These are phyloP conservation scores for Poecilus cupreus DNA, from an alignment of 2,888 invertebrate species.

Conservation along the genomic window DNA sequence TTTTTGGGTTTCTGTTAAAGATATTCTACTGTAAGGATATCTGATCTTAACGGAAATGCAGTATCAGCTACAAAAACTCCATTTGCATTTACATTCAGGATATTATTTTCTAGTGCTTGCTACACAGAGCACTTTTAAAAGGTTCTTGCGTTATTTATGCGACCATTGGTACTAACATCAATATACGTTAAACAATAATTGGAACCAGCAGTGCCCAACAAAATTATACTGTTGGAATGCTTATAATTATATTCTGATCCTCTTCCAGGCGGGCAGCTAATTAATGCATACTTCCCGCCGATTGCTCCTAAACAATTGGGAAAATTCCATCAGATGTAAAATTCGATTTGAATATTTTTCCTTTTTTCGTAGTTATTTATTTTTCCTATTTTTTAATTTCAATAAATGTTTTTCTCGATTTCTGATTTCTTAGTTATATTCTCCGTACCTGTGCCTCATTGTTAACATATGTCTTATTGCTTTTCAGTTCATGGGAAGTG, in stretches of 20 bases:
- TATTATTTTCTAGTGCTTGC: slow-evolving; percentile 1
- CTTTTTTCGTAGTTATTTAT: no score
- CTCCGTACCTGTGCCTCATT: no score
- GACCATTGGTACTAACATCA: background rate
- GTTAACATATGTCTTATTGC: no score
- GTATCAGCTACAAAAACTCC: slow-evolving; percentile 9
- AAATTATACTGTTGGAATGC: background rate
- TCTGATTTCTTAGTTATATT: no score
- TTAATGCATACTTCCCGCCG: background rate
- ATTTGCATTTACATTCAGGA: background rate
- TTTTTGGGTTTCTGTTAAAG: background rate
- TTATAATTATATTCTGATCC: background rate
- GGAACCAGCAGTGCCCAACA: background rate
- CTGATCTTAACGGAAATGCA: slow-evolving; percentile 10
- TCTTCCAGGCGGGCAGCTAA: background rate
- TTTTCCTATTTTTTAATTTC: no score
- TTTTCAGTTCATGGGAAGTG: no score
- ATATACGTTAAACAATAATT: background rate
- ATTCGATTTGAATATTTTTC: background rate
- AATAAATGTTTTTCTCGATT: no score
- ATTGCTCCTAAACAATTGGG: background rate
- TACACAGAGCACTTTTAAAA: background rate
- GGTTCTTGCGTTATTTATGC: background rate
- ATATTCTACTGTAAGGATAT: background rate
- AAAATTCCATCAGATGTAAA: background rate